Evolutionary conservation across 2,888 invertebrate genomes (phyloP).

Genomic region (Agonopterix alstromeriana): DNA sequence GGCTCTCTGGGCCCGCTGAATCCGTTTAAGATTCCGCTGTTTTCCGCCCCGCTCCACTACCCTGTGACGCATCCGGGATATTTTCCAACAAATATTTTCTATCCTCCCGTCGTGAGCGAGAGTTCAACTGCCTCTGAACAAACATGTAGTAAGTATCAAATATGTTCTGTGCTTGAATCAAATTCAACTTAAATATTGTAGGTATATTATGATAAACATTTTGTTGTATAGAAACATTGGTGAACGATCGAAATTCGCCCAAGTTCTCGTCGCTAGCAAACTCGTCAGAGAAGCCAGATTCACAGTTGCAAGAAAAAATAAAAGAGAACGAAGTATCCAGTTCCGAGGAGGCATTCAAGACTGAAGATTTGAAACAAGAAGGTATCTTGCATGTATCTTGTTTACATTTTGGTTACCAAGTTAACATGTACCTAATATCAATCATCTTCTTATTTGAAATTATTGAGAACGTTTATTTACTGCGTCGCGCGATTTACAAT

Average conservation of each 20-base stretch:
- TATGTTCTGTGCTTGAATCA: too few species aligned
- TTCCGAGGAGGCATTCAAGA: constrained; percentile 79
- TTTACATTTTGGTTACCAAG: not conserved
- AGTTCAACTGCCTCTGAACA: constrained; percentile 33
- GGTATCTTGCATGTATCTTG: constrained; percentile 17
- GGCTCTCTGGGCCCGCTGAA: constrained; percentile 37
- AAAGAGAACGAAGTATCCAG: constrained; percentile 88
- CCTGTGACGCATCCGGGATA: constrained; percentile 55
- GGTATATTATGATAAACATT: not conserved
- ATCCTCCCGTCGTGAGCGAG: constrained; percentile 48
- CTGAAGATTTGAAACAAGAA: constrained; percentile 21
- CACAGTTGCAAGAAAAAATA: constrained; percentile 47
- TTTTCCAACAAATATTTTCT: constrained; percentile 61
- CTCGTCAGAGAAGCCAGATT: constrained; percentile 45
- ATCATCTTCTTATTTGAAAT: too few species aligned
- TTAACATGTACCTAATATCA: not conserved
- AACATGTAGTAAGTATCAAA: constrained; percentile 30
- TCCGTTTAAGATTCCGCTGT: constrained; percentile 58
- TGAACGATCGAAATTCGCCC: constrained; percentile 11
- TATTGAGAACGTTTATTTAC: too few species aligned
- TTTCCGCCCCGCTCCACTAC: constrained; percentile 51
- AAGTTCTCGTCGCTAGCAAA: constrained; percentile 23
- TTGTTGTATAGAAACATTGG: constrained; percentile 18
- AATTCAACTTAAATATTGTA: too few species aligned
- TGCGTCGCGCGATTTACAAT: too few species aligned